Conservation (phyloP, 2,888 invertebrate genomes). For the Cephus pygmeus region DNA sequence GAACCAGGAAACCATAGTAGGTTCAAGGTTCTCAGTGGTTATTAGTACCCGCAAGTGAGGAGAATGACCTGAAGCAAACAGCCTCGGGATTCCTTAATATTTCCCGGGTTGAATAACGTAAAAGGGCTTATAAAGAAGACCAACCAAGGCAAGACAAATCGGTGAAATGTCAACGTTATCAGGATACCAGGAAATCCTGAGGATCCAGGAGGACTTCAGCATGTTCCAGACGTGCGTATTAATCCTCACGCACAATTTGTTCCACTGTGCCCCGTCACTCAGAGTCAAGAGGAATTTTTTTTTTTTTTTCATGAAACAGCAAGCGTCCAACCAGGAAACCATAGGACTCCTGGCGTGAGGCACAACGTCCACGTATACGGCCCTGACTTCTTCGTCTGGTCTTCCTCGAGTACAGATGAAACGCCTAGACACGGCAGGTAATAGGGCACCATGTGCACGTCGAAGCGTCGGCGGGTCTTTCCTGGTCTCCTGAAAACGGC, state of each 20-base stretch:
- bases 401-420: constrained; percentile 18
- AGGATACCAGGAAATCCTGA: constrained; percentile 39
- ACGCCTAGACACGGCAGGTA: constrained; percentile 34
- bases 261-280: no score
- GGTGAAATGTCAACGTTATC: constrained; percentile 52
- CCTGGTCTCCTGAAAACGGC: constrained; percentile 33
- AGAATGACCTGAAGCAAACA: no score
- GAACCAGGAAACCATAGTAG: constrained; percentile 56
- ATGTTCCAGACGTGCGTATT: no score
- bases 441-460: constrained; percentile 35
- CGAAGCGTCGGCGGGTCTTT: constrained; percentile 18
- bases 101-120: no score
- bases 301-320: constrained; percentile 1
- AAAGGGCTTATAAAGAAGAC: neutral
- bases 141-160: constrained; percentile 51
- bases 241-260: no score
- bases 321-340: constrained; percentile 5
- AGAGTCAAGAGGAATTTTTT: neutral
- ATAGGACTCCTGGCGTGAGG: neutral
- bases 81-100: no score
- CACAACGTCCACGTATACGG: no score
- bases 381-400: constrained; percentile 12
- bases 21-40: constrained; percentile 21
- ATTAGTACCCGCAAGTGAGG: neutral
- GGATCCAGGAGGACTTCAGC: no score